Conservation (phyloP, 2,113 vertebrate genomes). For the Macquaria australasica region DNA sequence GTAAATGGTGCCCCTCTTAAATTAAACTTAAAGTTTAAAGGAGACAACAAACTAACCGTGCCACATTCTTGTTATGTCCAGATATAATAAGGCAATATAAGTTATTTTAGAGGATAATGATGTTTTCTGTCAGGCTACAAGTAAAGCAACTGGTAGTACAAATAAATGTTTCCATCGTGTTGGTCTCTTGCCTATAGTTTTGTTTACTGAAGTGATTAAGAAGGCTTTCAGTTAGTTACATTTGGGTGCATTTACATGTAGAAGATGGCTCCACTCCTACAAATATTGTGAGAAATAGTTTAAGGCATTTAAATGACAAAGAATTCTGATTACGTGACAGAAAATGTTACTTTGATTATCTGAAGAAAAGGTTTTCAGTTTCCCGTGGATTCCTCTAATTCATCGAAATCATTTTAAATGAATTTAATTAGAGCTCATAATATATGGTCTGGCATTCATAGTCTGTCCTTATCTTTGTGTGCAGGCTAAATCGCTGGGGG, state of each 20-base stretch:
- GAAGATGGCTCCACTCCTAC: neutral
- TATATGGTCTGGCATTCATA: neutral
- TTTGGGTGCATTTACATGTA: neutral
- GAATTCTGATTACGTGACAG: neutral
- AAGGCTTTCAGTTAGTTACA: neutral
- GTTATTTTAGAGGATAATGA: neutral
- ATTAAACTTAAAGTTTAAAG: neutral
- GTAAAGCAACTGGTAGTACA: neutral
- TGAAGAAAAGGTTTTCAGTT: neutral
- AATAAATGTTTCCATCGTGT: neutral
- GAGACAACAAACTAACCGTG: neutral
- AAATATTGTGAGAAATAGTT: neutral
- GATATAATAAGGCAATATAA: neutral
- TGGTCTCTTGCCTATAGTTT: neutral
- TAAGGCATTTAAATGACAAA: neutral
- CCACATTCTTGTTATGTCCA: neutral
- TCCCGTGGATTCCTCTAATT: neutral
- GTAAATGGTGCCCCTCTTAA: neutral
- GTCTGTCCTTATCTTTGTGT: neutral
- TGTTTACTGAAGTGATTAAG: neutral
- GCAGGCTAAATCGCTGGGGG: conserved; percentile 95
- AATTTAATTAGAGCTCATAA: neutral
- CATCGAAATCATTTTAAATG: neutral
- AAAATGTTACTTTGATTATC: neutral
- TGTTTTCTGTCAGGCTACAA: neutral